Conservation (phyloP, 2,888 invertebrate genomes). For the Cecidostiba fungosa region DNA sequence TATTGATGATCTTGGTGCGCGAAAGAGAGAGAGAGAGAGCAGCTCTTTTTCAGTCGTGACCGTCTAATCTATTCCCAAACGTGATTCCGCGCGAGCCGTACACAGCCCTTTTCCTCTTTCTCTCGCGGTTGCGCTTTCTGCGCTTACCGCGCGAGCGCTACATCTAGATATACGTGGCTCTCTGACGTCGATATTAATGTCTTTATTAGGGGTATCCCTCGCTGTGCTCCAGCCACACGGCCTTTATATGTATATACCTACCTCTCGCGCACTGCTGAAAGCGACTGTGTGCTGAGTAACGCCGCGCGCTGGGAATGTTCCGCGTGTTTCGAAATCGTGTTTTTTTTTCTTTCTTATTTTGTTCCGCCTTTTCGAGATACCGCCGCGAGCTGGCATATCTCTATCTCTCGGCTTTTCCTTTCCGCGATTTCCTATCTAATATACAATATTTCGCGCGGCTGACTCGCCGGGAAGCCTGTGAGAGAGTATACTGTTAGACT, state of each 20-base stretch:
- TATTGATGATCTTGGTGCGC: slow-evolving; percentile 72
- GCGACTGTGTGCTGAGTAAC: slow-evolving; percentile 48
- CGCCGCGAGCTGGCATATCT: slow-evolving; percentile 7
- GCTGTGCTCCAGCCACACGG: slow-evolving; percentile 11
- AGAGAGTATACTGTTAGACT: slow-evolving; percentile 35
- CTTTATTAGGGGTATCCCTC: slow-evolving; percentile 74
- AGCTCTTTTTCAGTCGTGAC: slow-evolving; percentile 73
- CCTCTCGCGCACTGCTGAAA: slow-evolving; percentile 52
- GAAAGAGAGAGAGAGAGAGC: too few species aligned
- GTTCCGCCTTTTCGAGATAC: slow-evolving; percentile 21
- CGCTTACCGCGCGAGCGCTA: slow-evolving; percentile 55
- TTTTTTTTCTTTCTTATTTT: too few species aligned
- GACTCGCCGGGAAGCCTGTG: not conserved
- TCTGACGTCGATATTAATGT: slow-evolving; percentile 78
- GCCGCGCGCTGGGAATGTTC: slow-evolving; percentile 47
- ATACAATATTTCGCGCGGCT: slow-evolving; percentile 41
- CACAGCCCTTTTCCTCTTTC: slow-evolving; percentile 38
- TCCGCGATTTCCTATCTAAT: slow-evolving; percentile 47
- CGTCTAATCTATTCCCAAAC: slow-evolving; percentile 74
- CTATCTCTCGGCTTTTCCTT: not conserved
- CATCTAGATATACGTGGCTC: slow-evolving; percentile 71
- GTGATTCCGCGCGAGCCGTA: slow-evolving; percentile 61
- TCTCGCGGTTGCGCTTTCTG: slow-evolving; percentile 47
- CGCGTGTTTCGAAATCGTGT: slow-evolving; percentile 57
- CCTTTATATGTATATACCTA: not conserved